Conservation (phyloP, 2,113 vertebrate genomes). For the Bucco capensis region DNA sequence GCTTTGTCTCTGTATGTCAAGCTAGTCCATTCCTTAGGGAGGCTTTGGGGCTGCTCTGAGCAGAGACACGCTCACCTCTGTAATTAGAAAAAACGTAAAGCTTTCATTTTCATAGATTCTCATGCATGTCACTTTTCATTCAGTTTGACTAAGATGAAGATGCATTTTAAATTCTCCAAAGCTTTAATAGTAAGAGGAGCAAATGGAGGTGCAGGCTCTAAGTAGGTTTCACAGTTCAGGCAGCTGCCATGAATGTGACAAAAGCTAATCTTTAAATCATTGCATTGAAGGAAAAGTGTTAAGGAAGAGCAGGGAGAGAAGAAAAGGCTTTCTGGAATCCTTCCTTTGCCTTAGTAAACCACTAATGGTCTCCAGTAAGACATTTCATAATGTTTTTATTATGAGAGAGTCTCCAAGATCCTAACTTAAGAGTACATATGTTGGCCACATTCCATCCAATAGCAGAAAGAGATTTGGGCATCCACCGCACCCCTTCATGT, state of each 20-base stretch:
- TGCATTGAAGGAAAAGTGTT: background rate
- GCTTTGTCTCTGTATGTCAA: background rate
- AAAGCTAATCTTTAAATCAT: slow-evolving; percentile 19
- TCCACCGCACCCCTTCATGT: background rate
- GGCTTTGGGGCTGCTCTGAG: background rate
- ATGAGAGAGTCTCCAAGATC: background rate
- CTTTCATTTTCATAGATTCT: slow-evolving; percentile 9
- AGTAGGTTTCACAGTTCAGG: background rate
- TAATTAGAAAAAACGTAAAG: background rate
- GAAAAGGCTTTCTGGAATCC: background rate
- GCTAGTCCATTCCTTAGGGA: background rate
- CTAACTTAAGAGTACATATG: background rate
- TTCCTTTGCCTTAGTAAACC: background rate
- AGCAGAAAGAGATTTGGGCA: background rate
- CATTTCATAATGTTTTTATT: background rate
- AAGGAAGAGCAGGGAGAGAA: background rate
- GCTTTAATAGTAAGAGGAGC: background rate
- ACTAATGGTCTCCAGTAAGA: background rate
- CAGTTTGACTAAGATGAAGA: background rate
- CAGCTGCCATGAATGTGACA: background rate
- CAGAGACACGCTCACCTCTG: background rate
- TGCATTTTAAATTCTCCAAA: background rate
- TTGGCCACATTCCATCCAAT: background rate
- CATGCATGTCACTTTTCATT: background rate
- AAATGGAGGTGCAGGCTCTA: background rate